Evolutionary conservation across 2,113 vertebrate species (phyloP).

Genomic region (Hemibagrus wyckioides): DNA sequence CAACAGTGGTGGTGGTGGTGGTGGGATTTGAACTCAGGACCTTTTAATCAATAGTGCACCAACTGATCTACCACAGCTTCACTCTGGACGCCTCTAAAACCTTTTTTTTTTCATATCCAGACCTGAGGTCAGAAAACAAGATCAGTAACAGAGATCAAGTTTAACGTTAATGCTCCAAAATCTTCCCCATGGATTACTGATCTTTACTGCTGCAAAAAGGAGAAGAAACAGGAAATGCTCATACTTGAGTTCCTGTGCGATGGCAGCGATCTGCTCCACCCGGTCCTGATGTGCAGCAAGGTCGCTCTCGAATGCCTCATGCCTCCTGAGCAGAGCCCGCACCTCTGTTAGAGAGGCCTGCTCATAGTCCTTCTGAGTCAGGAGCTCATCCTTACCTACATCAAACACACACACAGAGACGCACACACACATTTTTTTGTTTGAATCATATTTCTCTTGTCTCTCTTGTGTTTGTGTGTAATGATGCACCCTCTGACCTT

Average conservation of each 20-base stretch:
- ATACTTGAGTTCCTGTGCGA: conserved; percentile 80
- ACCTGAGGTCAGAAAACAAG: neutral
- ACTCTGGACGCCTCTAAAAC: neutral
- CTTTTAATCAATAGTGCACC: too few species aligned
- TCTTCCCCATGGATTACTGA: neutral
- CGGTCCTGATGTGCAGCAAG: conserved; percentile 82
- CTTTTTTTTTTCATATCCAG: neutral
- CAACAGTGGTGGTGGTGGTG: too few species aligned
- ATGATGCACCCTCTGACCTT: conserved; percentile 62
- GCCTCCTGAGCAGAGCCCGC: conserved; percentile 78
- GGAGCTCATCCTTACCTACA: conserved; percentile 78
- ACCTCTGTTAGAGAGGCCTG: conserved; percentile 73
- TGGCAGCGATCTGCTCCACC: conserved; percentile 78
- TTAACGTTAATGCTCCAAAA: neutral
- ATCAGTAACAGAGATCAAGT: neutral
- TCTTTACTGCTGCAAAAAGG: neutral
- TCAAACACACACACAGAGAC: conserved; percentile 14
- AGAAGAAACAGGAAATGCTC: conserved; percentile 60
- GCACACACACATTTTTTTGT: neutral
- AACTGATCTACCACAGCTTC: neutral
- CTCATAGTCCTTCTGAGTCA: conserved; percentile 78
- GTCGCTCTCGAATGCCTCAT: conserved; percentile 83
- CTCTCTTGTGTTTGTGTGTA: neutral
- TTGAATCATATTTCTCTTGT: neutral
- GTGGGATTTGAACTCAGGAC: too few species aligned